Percentiles rank a stretch among this genome's conserved stretches.
These are phyloP conservation scores for Thymelicus acteon DNA, from an alignment of 2,888 invertebrate species.

Conservation along the genomic window DNA sequence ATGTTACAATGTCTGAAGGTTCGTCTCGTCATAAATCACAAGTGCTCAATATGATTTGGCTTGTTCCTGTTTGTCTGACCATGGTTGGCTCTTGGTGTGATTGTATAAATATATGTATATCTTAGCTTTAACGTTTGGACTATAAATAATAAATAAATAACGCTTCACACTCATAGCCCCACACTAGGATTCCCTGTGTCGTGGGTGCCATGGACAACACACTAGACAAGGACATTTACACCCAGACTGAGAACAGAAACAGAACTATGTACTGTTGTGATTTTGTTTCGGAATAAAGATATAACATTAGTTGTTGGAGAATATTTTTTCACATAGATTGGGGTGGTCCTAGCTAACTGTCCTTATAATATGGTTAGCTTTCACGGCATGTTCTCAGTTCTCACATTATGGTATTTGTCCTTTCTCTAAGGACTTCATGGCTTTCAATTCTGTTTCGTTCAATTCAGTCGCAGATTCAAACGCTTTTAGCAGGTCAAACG, in stretches of 20 bases:
- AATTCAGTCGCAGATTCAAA: neutral
- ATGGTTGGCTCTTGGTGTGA: neutral
- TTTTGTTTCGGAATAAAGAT: no score
- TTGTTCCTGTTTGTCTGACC: slow-evolving; percentile 4
- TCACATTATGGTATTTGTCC: no score
- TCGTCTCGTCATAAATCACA: slow-evolving; percentile 23
- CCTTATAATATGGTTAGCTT: no score
- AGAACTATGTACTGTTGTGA: neutral
- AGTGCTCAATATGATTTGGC: slow-evolving; percentile 10
- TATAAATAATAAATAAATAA: no score
- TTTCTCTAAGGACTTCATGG: no score
- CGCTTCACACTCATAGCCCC: no score
- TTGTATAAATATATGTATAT: neutral
- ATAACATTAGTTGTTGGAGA: neutral
- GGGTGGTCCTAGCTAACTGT: no score
- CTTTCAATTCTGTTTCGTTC: neutral
- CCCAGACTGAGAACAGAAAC: no score
- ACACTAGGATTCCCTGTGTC: no score
- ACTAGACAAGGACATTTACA: no score
- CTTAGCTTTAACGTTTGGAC: neutral
- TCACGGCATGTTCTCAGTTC: no score
- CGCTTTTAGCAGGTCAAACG: slow-evolving; percentile 3
- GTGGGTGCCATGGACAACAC: no score
- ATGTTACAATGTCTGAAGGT: slow-evolving; percentile 15
- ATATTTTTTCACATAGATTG: neutral